phyloP scores from a whole-genome alignment of 2,888 invertebrate genomes.

The Clusia tigrina region DNA sequence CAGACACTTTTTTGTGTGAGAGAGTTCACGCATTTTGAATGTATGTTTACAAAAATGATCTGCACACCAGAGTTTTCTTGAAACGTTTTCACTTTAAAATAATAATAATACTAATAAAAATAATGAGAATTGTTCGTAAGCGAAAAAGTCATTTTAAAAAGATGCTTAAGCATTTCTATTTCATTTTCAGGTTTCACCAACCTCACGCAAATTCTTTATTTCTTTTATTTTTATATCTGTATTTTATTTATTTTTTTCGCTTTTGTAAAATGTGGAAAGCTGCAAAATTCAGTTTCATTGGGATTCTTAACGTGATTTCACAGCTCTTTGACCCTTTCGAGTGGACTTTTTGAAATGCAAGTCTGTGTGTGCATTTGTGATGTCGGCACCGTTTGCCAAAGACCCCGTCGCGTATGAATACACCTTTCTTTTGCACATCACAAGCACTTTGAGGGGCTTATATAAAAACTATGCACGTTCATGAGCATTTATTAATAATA shows the following conservation, averaged over 20 bases:
- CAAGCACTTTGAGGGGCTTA: conserved; percentile 14
- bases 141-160: neutral
- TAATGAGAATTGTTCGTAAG: no score
- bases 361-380: neutral
- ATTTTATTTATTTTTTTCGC: neutral
- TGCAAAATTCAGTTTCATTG: neutral
- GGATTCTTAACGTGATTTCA: neutral
- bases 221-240: neutral
- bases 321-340: neutral
- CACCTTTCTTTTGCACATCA: neutral
- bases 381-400: neutral
- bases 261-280: no score
- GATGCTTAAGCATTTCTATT: neutral
- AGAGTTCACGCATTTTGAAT: no score
- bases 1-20: no score
- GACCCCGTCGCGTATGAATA: neutral
- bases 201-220: no score
- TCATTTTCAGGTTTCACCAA: no score
- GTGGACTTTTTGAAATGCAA: neutral
- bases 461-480: conserved; percentile 25
- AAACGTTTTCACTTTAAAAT: no score
- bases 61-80: no score
- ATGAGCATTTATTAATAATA: neutral
- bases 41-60: no score
- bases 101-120: no score